Conservation (phyloP, 2,888 invertebrate species). For the Mimumesa dahlbomi region DNA sequence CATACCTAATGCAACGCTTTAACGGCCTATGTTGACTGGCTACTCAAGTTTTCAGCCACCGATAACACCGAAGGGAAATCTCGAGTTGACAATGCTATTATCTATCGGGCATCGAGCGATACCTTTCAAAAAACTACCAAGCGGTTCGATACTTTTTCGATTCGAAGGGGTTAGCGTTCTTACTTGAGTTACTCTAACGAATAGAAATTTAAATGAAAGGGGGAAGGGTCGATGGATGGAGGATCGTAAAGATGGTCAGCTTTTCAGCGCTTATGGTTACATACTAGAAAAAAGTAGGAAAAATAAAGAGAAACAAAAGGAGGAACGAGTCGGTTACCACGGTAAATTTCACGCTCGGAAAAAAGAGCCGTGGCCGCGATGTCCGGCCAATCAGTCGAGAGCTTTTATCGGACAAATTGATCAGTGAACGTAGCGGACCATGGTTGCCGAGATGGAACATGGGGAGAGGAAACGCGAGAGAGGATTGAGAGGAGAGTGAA, state of each 20-base stretch:
- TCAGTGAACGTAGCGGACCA: slow-evolving; percentile 71
- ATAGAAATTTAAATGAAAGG: too few species aligned
- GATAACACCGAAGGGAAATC: too few species aligned
- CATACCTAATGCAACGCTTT: slow-evolving; percentile 72
- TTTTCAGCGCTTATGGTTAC: too few species aligned
- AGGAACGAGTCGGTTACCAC: slow-evolving; percentile 50
- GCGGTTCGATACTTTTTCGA: too few species aligned
- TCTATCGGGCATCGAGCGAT: too few species aligned
- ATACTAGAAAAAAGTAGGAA: neutral
- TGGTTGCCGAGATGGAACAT: slow-evolving; percentile 41
- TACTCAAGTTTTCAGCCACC: too few species aligned
- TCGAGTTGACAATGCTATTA: too few species aligned
- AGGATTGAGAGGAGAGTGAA: slow-evolving; percentile 10
- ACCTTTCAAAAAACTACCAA: too few species aligned
- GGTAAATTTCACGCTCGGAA: slow-evolving; percentile 69
- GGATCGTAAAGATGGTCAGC: too few species aligned
- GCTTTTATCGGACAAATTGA: slow-evolving; percentile 78
- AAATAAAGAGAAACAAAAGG: slow-evolving; percentile 2
- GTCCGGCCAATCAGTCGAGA: slow-evolving; percentile 77
- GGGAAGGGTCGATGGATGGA: too few species aligned
- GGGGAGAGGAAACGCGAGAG: slow-evolving; percentile 32
- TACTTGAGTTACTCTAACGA: too few species aligned
- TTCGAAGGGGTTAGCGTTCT: too few species aligned
- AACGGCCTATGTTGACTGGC: slow-evolving; percentile 45
- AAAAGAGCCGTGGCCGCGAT: slow-evolving; percentile 73